These are phyloP conservation scores for Drosophila cracens DNA, from an alignment of 2,888 invertebrate genomes.

Conservation along the genomic window DNA sequence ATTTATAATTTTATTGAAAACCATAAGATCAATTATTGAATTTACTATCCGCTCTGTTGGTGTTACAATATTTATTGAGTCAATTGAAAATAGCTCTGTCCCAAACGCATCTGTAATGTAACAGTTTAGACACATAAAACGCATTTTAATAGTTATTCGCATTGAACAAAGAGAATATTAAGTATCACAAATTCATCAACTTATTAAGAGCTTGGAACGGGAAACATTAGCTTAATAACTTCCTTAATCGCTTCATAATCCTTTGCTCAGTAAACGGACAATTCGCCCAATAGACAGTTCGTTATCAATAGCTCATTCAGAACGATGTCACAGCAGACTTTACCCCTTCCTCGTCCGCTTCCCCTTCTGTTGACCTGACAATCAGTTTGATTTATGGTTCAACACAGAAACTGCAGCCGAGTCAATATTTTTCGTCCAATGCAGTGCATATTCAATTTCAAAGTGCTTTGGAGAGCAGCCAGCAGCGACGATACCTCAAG, in stretches of 20 bases:
- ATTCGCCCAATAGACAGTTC: conserved; percentile 40
- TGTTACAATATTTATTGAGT: background rate
- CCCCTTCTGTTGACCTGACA: conserved; percentile 20
- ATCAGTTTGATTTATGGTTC: conserved; percentile 72
- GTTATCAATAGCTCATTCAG: conserved; percentile 37
- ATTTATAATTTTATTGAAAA: background rate
- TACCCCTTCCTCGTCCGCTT: background rate
- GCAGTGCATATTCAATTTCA: conserved; percentile 59
- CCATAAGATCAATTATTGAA: background rate
- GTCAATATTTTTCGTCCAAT: conserved; percentile 58
- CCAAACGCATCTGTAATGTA: background rate
- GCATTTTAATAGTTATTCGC: background rate
- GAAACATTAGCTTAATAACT: conserved; percentile 35
- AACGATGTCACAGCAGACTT: background rate
- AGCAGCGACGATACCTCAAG: conserved; percentile 32
- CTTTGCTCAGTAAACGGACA: conserved; percentile 25
- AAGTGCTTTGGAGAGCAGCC: conserved; percentile 38
- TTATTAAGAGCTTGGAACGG: conserved; percentile 17
- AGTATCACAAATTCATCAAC: conserved; percentile 7
- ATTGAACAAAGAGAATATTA: background rate
- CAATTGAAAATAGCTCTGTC: background rate
- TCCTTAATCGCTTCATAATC: conserved; percentile 49
- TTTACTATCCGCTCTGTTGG: background rate
- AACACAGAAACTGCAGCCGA: conserved; percentile 50
- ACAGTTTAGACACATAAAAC: background rate